Evolutionary conservation across 1,140 invertebrate species (phyloP).

Genomic region (Pygmarrhopalites habei): DNA sequence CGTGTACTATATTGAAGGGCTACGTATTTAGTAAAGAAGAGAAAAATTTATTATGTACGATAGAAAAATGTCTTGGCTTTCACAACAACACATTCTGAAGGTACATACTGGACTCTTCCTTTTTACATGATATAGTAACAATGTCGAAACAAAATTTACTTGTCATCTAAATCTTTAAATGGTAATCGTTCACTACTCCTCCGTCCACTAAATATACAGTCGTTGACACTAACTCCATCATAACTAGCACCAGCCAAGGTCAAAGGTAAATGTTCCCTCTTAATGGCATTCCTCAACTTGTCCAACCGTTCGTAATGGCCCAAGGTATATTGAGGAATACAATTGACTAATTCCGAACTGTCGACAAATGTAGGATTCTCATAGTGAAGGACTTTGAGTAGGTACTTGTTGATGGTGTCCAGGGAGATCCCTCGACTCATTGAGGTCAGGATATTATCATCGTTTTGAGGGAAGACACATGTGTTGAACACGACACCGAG

Average conservation of each 20-base stretch:
- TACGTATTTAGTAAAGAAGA: too few relatives aligned
- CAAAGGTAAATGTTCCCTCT: constrained; percentile 62
- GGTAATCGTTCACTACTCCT: constrained; percentile 50
- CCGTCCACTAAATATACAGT: constrained; percentile 78
- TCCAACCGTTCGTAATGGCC: constrained; percentile 70
- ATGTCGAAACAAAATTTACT: too few relatives aligned
- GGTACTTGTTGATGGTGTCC: constrained; percentile 58
- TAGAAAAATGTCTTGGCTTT: too few relatives aligned
- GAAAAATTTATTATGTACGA: too few relatives aligned
- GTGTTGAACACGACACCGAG: constrained; percentile 88
- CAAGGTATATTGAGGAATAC: constrained; percentile 86
- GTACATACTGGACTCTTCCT: too few relatives aligned
- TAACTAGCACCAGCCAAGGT: constrained; percentile 78
- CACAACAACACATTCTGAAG: too few relatives aligned
- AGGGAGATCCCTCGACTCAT: constrained; percentile 90
- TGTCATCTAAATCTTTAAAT: too few relatives aligned
- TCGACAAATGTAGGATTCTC: constrained; percentile 56
- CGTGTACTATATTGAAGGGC: too few relatives aligned
- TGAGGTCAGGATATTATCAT: constrained; percentile 61
- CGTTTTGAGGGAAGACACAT: constrained; percentile 60
- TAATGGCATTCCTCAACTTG: constrained; percentile 60
- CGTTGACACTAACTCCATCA: constrained; percentile 83
- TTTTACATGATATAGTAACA: too few relatives aligned
- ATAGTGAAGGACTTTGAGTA: constrained; percentile 61
- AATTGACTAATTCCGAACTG: constrained; percentile 66